Base-by-base conservation (phyloP, 2,113 vertebrate genomes). In the Emberiza fucata region DNA sequence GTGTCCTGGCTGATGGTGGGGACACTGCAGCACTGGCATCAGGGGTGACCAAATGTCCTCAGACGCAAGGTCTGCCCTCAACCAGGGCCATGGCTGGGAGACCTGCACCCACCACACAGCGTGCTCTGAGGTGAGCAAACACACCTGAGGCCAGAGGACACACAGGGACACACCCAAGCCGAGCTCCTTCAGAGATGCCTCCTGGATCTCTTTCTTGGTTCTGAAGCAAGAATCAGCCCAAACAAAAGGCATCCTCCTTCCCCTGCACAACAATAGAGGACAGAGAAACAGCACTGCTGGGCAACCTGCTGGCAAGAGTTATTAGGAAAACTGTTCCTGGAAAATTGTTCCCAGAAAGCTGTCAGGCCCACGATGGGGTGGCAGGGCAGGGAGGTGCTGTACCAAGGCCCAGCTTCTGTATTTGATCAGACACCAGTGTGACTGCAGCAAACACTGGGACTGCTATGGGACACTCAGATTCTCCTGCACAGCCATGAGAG, bases 61-160 rank as follows among this genome's bases (percentile, higher is more conserved):
- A 54, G 33, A 2, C 3, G 23, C 57, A 69, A 73, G 21, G 44
- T 88, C 59, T 37, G 35, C 88, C n/a, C n/a, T 83, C 45, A 72
- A 0, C 16, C 25, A 84, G 47, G 44, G 33, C 15, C 35, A 27
- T 0, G 1, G 50, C 16, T 27, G 18, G 17, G 56, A 85, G 20
- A 50, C 5, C 69, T 56, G 45, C n/a, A 37, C 22, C 13, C 2
- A 35, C 8, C 8, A 2, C 33, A 37, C 3, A 4, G 25, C 0
- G 0, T 54, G 76, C 22, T 82, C 37, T 37, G 1, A 0, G 40
- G 45, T 4, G 8, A 42, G n/a, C 87, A 59, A 59, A 86, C 1
- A 1, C 8, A 0, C 24, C 66, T 8, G 40, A 83, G 45, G 42
- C 8, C 80, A 53, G 31, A n/a, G 45, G 44, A 50, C n/a, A 70